A percentile compares a stretch with the other conserved stretches of the same genome.
Conservation (phyloP, 1,140 invertebrate genomes). For the Diorhabda elongata region DNA sequence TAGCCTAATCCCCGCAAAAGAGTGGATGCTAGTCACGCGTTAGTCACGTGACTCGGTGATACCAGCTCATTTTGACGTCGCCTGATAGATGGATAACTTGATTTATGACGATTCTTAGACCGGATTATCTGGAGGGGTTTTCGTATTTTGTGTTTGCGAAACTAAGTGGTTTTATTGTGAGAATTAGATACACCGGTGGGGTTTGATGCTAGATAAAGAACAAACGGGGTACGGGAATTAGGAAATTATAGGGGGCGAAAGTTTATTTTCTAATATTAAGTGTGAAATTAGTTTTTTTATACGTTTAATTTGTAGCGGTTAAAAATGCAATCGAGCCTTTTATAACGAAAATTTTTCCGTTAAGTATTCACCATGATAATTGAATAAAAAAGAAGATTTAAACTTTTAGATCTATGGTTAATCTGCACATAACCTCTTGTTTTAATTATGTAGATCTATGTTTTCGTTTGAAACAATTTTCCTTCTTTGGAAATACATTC, state of each 20-base stretch:
- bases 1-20: constrained; percentile 29
- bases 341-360: too few species aligned
- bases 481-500: too few species aligned
- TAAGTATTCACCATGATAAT: too few species aligned
- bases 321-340: too few species aligned
- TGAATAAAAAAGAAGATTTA: too few species aligned
- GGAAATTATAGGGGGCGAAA: not conserved
- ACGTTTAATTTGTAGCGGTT: too few species aligned
- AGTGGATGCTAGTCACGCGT: constrained; percentile 11
- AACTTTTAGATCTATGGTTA: too few species aligned
- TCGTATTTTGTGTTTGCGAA: constrained; percentile 26
- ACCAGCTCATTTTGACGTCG: constrained; percentile 10
- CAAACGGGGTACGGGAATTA: not conserved
- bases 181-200: constrained; percentile 21
- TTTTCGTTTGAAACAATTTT: too few species aligned
- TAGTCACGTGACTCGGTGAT: constrained; percentile 26
- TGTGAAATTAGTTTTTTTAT: constrained; percentile 1
- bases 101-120: constrained; percentile 27
- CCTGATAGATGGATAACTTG: constrained; percentile 28
- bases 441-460: too few species aligned
- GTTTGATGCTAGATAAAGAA: constrained; percentile 13
- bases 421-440: too few species aligned
- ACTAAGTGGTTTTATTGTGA: constrained; percentile 28
- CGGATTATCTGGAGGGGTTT: constrained; percentile 24
- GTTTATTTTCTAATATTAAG: not conserved